A percentile compares a stretch with the other conserved stretches of the same genome.
Conservation (phyloP, 1,140 invertebrate species). For the Spodoptera litura region DNA sequence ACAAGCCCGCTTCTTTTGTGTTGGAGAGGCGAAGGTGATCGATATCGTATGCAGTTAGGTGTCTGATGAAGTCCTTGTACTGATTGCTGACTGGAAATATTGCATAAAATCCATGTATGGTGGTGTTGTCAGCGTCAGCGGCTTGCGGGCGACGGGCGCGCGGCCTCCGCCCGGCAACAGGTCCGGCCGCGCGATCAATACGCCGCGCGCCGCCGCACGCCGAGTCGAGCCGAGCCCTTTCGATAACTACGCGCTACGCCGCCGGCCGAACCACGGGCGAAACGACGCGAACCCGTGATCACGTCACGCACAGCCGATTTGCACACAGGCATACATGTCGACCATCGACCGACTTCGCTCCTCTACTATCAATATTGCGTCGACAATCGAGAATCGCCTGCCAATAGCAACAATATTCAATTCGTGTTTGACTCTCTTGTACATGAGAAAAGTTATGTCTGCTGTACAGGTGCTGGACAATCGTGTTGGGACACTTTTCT, state of each 20-base stretch:
- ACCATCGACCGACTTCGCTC: constrained; percentile 25
- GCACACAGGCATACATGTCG: constrained; percentile 31
- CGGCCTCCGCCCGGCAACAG: constrained; percentile 78
- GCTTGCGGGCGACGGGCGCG: constrained; percentile 42
- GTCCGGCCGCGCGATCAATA: constrained; percentile 78
- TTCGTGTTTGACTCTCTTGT: neutral
- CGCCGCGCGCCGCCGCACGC: constrained; percentile 70
- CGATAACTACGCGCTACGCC: constrained; percentile 54
- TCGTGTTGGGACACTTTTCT: too few relatives aligned
- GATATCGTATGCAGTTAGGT: neutral
- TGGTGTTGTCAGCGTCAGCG: constrained; percentile 46
- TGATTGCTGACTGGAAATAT: constrained; percentile 44
- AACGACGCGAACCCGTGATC: constrained; percentile 32
- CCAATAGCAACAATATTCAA: neutral
- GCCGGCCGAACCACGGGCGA: constrained; percentile 35
- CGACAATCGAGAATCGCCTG: neutral
- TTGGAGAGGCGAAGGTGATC: neutral
- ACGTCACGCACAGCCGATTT: constrained; percentile 39
- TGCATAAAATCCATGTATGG: constrained; percentile 64
- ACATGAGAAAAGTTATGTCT: neutral
- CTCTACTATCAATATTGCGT: constrained; percentile 19
- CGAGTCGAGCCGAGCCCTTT: constrained; percentile 64
- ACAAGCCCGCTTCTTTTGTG: neutral
- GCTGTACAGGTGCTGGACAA: too few relatives aligned
- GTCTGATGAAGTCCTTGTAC: constrained; percentile 42